Conservation (phyloP, 2,113 vertebrate genomes). For the Dermatemys mawii region DNA sequence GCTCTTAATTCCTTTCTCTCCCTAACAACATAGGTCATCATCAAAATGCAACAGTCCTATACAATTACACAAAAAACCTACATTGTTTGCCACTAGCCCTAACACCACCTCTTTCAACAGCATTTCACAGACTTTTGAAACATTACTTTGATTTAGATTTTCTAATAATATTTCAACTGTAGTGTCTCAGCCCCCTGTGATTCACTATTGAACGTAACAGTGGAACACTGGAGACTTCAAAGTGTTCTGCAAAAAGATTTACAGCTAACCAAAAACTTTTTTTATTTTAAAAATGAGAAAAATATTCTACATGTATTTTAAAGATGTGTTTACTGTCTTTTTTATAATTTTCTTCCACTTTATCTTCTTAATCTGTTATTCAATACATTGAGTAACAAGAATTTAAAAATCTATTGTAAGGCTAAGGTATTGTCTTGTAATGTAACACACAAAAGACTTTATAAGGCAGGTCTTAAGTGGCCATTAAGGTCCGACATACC, state of each 20-base stretch:
- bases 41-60: neutral
- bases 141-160: neutral
- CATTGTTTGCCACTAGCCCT: slow-evolving; percentile 1
- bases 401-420: neutral
- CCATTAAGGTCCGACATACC: neutral
- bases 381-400: neutral
- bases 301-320: neutral
- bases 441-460: neutral
- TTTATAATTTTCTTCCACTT: neutral
- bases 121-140: neutral
- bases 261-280: neutral
- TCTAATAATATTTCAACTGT: neutral
- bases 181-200: neutral
- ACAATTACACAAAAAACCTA: neutral
- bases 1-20: neutral
- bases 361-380: neutral
- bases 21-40: neutral
- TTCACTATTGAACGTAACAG: neutral
- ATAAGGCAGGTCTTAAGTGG: neutral
- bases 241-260: neutral
- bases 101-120: neutral
- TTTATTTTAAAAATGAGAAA: neutral
- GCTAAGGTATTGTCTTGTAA: neutral
- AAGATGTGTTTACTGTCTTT: neutral
- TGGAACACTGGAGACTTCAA: neutral